phyloP scores from a whole-genome alignment of 2,113 vertebrate species.

The Haemorhous mexicanus region DNA sequence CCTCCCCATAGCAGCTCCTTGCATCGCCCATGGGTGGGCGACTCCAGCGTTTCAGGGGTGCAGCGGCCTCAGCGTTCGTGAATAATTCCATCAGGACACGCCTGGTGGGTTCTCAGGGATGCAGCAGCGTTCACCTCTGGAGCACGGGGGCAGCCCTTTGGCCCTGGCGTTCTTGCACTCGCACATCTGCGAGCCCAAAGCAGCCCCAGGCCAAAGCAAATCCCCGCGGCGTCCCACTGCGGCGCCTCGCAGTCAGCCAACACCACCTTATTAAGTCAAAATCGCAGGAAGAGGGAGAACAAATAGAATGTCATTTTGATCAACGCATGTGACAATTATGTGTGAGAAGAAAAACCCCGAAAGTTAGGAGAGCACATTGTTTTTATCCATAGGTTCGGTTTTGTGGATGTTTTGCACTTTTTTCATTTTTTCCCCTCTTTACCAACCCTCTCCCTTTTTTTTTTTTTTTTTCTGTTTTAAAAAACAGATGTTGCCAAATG shows the following conservation, averaged over 20 bases:
- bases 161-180: rapidly evolving
- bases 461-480: not conserved
- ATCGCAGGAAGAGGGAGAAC: not conserved
- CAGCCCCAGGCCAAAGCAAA: not conserved
- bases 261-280: rapidly evolving
- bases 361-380: not conserved
- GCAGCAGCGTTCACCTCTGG: rapidly evolving
- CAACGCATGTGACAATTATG: not conserved
- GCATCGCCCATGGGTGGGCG: rapidly evolving
- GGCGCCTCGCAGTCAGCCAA: rapidly evolving
- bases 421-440: rapidly evolving
- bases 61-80: rapidly evolving
- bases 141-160: rapidly evolving
- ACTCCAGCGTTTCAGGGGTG: not conserved
- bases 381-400: not conserved
- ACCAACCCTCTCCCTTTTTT: rapidly evolving
- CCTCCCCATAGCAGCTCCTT: not conserved
- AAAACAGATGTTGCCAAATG: not conserved
- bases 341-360: not conserved
- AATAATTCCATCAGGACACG: rapidly evolving
- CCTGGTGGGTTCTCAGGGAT: rapidly evolving
- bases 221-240: rapidly evolving
- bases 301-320: not conserved
- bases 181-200: rapidly evolving
- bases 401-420: not conserved